Base-by-base conservation (phyloP, 2,113 vertebrate genomes). In the Synodontis membranacea region DNA sequence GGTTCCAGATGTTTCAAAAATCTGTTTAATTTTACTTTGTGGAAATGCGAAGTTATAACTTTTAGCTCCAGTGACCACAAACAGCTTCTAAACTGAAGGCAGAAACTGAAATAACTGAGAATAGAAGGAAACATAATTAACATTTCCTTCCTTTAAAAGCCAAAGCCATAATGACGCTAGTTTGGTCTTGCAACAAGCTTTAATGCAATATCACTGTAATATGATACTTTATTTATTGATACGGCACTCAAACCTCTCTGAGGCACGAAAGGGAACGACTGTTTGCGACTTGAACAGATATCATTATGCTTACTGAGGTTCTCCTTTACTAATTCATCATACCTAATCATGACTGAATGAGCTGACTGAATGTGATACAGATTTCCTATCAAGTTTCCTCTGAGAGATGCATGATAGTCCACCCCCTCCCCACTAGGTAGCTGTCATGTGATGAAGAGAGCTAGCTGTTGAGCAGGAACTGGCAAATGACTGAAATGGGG, bases 1-100 rank as follows among this genome's bases (percentile, higher is more conserved):
- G 52, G 78, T 82, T 62, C 85, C 89, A 88, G 83, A 86, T 90
- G 89, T 87, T 70, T 62, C 23, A 88, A 87, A 88, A 83, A 85
- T 83, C 62, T 76, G 85, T 86, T 84, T 46, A 84, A 83, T 70
- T 68, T 86, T 83, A 84, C 83, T 83, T 85, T 37, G 79, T 88
- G 87, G 89, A 66, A 84, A 84, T 11, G 81, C 76, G 68, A 90
- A 86, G 64, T 48, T 88, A 74, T 74, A 50, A 88, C 81, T 66
- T 72, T 84, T 64, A 56, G 62, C 60, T 52, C 83, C 12, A 60
- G 34, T 17, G 80, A 88, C 87, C 79, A 80, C 87, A 88, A 80
- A 90, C 50, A 82, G 72, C 84, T 87, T 90, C 58, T 7, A 83
- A 42, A 80, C 58, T 80, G 52, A 39, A 52, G 48, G 82, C 72